Percentiles rank a stretch among this genome's conserved stretches.
Conservation (phyloP, 2,113 vertebrate species). For the Egretta garzetta region DNA sequence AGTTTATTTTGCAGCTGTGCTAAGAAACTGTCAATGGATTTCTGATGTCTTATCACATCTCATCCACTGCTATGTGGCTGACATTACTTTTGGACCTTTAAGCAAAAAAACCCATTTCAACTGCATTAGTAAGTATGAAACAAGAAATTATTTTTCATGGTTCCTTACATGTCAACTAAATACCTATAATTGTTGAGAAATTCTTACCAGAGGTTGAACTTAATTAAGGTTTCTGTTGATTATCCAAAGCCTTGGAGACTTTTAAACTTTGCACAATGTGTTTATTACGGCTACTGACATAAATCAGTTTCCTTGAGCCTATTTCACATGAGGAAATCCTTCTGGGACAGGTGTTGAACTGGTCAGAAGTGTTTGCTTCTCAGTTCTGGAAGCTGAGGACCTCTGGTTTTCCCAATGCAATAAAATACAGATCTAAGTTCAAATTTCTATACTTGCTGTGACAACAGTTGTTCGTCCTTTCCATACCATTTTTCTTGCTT, state of each 20-base stretch:
- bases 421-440: not conserved
- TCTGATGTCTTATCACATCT: not conserved
- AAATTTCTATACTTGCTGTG: not conserved
- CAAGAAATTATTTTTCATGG: not conserved
- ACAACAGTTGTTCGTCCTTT: not conserved
- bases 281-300: not conserved
- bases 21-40: not conserved
- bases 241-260: constrained; percentile 1
- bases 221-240: constrained; percentile 31
- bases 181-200: not conserved
- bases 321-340: not conserved
- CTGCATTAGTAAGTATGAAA: not conserved
- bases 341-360: not conserved
- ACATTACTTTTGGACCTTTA: not conserved
- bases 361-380: not conserved
- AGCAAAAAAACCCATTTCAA: not conserved
- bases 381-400: not conserved
- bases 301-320: not conserved
- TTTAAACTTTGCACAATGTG: not conserved
- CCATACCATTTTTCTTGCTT: not conserved
- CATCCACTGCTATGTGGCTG: not conserved
- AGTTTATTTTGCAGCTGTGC: not conserved
- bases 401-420: not conserved
- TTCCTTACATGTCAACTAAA: not conserved
- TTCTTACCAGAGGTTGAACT: not conserved